Percentiles rank a stretch among this genome's conserved stretches.
These are phyloP conservation scores for Agrotis ipsilon DNA, from an alignment of 2,888 invertebrate species.

Conservation along the genomic window DNA sequence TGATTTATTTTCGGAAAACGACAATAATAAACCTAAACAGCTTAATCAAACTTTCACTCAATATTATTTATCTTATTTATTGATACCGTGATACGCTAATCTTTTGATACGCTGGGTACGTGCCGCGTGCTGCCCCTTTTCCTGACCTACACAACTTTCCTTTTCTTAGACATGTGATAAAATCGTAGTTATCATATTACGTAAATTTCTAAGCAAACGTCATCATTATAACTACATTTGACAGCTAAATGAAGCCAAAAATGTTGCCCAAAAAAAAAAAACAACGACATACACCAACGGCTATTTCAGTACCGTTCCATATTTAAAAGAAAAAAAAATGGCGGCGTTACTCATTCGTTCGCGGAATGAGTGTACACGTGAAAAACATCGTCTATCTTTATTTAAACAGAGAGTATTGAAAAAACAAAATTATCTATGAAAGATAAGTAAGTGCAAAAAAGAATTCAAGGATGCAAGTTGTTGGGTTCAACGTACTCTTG, in stretches of 20 bases:
- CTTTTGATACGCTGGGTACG: not conserved
- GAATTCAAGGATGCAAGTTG: slow-evolving; percentile 83
- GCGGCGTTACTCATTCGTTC: slow-evolving; percentile 56
- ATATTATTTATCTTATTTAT: not conserved
- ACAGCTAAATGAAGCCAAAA: slow-evolving; percentile 3
- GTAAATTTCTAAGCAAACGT: slow-evolving; percentile 12
- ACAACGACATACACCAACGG: slow-evolving; percentile 12
- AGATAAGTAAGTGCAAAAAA: slow-evolving; percentile 77
- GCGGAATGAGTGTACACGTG: slow-evolving; percentile 50
- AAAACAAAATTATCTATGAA: slow-evolving; percentile 81
- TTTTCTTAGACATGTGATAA: slow-evolving; percentile 33
- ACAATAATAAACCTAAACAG: too few species aligned
- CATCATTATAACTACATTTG: slow-evolving; percentile 14
- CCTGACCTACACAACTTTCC: slow-evolving; percentile 46
- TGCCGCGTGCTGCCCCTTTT: not conserved
- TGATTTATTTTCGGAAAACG: too few species aligned
- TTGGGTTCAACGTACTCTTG: slow-evolving; percentile 84
- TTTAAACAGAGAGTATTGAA: slow-evolving; percentile 64
- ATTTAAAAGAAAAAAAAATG: slow-evolving; percentile 48
- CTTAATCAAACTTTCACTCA: not conserved
- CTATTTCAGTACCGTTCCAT: slow-evolving; percentile 32
- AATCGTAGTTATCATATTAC: slow-evolving; percentile 16
- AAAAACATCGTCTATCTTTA: slow-evolving; percentile 63
- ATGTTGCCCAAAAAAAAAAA: slow-evolving; percentile 4
- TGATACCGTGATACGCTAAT: not conserved